Percentiles rank a stretch among this genome's conserved stretches.
Conservation (phyloP, 2,888 invertebrate genomes). For the Catonia carolina region DNA sequence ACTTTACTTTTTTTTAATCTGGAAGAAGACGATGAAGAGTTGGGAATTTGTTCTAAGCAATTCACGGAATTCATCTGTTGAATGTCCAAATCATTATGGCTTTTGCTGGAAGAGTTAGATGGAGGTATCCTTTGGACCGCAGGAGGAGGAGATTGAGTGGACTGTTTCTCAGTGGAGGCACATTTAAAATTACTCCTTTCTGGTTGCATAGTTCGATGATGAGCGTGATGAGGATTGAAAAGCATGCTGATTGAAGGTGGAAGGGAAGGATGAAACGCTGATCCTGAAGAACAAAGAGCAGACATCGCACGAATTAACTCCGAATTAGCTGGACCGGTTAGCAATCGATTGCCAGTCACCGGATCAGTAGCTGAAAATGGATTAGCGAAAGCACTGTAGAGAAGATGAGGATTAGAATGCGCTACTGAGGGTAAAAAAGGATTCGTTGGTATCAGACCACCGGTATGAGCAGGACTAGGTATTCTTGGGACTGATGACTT, state of each 20-base stretch:
- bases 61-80: neutral
- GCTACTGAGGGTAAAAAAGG: conserved; percentile 18
- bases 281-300: conserved; percentile 29
- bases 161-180: conserved; percentile 15
- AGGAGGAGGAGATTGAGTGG: conserved; percentile 23
- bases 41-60: no score
- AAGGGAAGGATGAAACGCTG: conserved; percentile 33
- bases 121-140: conserved; percentile 32
- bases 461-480: conserved; percentile 21
- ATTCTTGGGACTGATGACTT: conserved; percentile 5
- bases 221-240: conserved; percentile 34
- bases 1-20: no score
- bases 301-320: conserved; percentile 36
- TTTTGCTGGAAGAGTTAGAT: conserved; percentile 20
- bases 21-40: neutral
- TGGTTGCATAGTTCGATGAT: conserved; percentile 22
- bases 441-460: conserved; percentile 19
- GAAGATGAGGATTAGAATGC: conserved; percentile 24
- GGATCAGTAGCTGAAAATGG: conserved; percentile 26
- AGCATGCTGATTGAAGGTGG: conserved; percentile 35
- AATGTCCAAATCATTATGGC: neutral
- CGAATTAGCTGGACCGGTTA: conserved; percentile 19
- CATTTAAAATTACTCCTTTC: conserved; percentile 22
- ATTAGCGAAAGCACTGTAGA: conserved; percentile 32
- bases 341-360: neutral